Base-by-base conservation (phyloP, 2,113 vertebrate genomes). In the Ursus arctos region DNA sequence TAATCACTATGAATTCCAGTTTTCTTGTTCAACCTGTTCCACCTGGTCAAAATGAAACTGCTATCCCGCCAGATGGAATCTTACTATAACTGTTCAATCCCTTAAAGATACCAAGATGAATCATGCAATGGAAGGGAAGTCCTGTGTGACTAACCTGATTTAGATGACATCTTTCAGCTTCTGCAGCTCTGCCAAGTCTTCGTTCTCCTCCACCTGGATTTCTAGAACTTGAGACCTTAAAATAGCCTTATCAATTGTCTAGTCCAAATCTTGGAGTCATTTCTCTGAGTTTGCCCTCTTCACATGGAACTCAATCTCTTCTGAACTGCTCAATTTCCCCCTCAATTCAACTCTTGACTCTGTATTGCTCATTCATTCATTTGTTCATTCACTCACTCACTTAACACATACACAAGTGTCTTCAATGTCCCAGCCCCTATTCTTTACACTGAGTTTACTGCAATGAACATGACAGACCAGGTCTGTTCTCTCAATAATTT, bases 21-120 rank as follows among this genome's bases (percentile, higher is more conserved):
- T 94, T 86, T 83, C 95, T 87, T 92, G 97, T 84, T 84, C 31
- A 43, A 67, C 97, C 33, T 49, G 67, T 95, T 95, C 82, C 21
- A 65, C 22, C 15, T n/a, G 69, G 36, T 81, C 89, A 69, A 76
- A 21, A 36, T 16, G 67, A 95, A 95, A 76, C 74, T 93, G 63
- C 89, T 92, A 28, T 65, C 92, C 69, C 2, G 19, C 51, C 87
- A 69, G n/a, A 79, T 82, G 76, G 71, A 88, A 47, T 97, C 87
- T 88, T 84, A 7, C 71, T 63, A 0, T 97, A 97, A 97, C 96
- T 91, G 96, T 96, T 74, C 88, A 43, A 21, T 36, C 43, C 16
- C 49, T 74, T 43, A 63, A 69, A 90, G 83, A 59, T 9, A n/a
- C 19, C 47, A 49, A 69, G 51, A 55, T 7, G 26, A 61, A 65